Evolutionary conservation across 2,113 vertebrate species (phyloP).

Genomic region (Amia ocellicauda): DNA sequence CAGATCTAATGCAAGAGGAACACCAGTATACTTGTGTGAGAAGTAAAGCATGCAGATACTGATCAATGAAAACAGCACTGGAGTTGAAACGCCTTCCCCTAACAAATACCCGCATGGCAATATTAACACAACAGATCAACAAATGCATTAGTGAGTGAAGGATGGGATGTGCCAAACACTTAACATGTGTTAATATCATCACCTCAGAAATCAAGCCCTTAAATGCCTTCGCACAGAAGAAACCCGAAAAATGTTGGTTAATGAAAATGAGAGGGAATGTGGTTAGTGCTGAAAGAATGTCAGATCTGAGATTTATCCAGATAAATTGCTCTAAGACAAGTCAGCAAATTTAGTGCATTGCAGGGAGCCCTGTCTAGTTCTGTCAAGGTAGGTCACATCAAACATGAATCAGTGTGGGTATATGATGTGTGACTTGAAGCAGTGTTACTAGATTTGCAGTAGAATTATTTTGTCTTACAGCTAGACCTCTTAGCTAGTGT

Average conservation of each 20-base stretch:
- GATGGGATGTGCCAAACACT: neutral
- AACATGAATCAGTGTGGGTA: no score
- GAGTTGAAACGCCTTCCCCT: slow-evolving; percentile 28
- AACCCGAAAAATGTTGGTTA: neutral
- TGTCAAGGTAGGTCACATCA: no score
- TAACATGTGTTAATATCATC: neutral
- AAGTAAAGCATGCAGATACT: slow-evolving; percentile 37
- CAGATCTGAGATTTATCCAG: slow-evolving; percentile 55
- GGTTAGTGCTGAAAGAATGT: slow-evolving; percentile 23
- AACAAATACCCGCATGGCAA: slow-evolving; percentile 30
- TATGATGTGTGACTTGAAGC: no score
- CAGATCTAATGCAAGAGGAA: slow-evolving; percentile 49
- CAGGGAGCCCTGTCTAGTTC: no score
- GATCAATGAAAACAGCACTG: neutral
- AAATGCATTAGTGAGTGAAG: slow-evolving; percentile 13
- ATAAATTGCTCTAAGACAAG: slow-evolving; percentile 19
- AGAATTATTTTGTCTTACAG: no score
- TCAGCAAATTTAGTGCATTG: no score
- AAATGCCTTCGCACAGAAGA: slow-evolving; percentile 24
- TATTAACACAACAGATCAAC: neutral
- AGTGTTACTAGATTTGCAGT: no score
- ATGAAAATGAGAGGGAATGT: slow-evolving; percentile 12
- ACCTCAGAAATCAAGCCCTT: slow-evolving; percentile 5
- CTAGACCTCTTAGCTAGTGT: no score
- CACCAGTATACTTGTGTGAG: slow-evolving; percentile 31